phyloP scores from a whole-genome alignment of 2,113 vertebrate species.

The Mormyrus iriodes region DNA sequence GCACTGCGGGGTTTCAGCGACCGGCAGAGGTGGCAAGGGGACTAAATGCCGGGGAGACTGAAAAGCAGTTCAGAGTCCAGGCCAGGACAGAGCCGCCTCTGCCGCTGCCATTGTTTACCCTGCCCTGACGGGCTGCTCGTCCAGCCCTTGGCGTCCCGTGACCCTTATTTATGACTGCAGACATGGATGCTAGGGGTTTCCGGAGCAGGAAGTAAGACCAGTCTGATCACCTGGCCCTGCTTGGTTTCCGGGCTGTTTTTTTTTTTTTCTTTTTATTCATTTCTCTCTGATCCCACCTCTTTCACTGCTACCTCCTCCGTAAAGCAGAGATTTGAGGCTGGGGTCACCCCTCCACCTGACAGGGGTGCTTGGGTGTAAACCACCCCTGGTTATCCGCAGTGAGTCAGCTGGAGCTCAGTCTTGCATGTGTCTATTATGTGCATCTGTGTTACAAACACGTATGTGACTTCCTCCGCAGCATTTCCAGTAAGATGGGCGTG shows the following conservation, averaged over 20 bases:
- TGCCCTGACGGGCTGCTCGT: not conserved
- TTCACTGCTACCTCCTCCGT: not conserved
- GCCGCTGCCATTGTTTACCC: not conserved
- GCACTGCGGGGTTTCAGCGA: too few species aligned
- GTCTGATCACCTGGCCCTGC: not conserved
- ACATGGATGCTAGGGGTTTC: constrained; percentile 15
- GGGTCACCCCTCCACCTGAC: not conserved
- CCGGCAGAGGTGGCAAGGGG: not conserved
- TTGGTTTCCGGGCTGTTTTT: not conserved
- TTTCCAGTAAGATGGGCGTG: too few species aligned
- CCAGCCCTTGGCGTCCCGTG: not conserved
- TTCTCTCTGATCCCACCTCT: too few species aligned
- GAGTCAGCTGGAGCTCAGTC: not conserved
- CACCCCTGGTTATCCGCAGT: not conserved
- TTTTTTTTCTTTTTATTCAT: not conserved
- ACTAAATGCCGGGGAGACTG: not conserved
- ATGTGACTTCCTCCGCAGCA: not conserved
- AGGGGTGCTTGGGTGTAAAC: not conserved
- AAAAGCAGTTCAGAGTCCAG: constrained; percentile 2
- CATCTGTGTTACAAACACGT: not conserved
- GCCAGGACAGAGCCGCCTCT: not conserved
- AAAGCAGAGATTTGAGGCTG: not conserved
- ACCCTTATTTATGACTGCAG: constrained; percentile 27
- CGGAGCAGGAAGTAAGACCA: constrained; percentile 28
- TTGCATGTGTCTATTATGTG: not conserved